A percentile compares a stretch with the other conserved stretches of the same genome.
Conservation (phyloP, 2,113 vertebrate species). For the Callospermophilus lateralis region DNA sequence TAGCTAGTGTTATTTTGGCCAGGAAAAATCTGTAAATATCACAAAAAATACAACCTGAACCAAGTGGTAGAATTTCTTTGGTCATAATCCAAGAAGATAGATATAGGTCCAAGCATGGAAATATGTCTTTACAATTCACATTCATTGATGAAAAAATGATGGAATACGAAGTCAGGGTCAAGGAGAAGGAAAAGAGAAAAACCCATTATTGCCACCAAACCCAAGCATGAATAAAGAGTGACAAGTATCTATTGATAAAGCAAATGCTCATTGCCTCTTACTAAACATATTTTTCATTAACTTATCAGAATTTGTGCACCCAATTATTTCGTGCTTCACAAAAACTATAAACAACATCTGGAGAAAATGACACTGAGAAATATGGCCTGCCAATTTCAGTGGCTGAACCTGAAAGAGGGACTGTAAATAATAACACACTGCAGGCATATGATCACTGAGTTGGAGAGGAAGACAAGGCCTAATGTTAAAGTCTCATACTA, state of each 20-base stretch:
- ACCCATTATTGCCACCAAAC: background rate
- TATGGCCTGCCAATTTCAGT: background rate
- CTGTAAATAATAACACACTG: background rate
- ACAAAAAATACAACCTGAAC: background rate
- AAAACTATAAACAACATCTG: background rate
- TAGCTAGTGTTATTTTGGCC: background rate
- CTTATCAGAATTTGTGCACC: background rate
- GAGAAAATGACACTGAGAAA: background rate
- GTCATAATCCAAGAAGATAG: background rate
- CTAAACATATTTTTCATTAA: background rate
- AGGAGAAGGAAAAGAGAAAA: background rate
- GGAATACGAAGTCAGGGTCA: background rate
- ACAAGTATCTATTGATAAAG: background rate
- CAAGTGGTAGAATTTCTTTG: background rate
- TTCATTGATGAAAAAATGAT: background rate
- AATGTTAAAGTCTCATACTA: background rate
- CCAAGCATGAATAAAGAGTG: background rate
- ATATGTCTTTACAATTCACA: background rate
- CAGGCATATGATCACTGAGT: background rate
- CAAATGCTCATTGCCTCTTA: background rate
- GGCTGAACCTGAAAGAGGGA: background rate
- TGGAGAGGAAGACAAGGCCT: background rate
- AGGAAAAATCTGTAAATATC: background rate
- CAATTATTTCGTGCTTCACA: background rate
- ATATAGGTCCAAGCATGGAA: background rate